Evolutionary conservation across 1,140 invertebrate species (phyloP), one percentile per base, ranked within the genome.

Genomic region (Drosophila neocordata): DNA sequence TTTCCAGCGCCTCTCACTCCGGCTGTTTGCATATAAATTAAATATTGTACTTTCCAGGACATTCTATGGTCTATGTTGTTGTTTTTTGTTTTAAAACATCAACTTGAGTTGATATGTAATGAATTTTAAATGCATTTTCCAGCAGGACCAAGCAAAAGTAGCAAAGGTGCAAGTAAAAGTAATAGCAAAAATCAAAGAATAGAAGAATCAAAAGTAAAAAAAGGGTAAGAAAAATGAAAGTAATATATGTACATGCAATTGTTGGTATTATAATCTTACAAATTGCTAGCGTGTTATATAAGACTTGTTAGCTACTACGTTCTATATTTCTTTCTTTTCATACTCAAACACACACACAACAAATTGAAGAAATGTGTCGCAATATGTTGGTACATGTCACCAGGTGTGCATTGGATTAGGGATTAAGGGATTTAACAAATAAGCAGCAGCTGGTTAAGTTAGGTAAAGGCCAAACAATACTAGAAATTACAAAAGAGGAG

Each of bases 41-140:
- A 85, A 85, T 87, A 63, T 76, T 85, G 78, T 82, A 20, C 77
- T 62, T 74, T 13, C 37, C 48, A 18, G 18, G 62, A 63, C 58
- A 63, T 59, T 63, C 13, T 7, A 11, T 11, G 13, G 13, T 6
- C 9, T 11, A 12, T 35, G 34, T 35, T 35, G 34, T 59, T 62
- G 38, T 61, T 35, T 9, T 12, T 62, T 41, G 55, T 41, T 9
- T 2, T 6, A 11, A 48, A 48, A 18, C 15, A 20, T 9, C 41
- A 20, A 60, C 34, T 62, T 53, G 65, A 53, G 73, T 18, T 55
- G n/a, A 41, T 62, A 64, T 56, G 68, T 82, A 85, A 88, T 85
- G 78, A 82, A 88, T 88, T 78, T 82, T 87, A 82, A 87, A 85
- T 85, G 82, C 82, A 78, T 20, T 48, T 48, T 48, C 8, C 41